Evolutionary conservation across 2,888 invertebrate species (phyloP).

Genomic region (Tipula lateralis): DNA sequence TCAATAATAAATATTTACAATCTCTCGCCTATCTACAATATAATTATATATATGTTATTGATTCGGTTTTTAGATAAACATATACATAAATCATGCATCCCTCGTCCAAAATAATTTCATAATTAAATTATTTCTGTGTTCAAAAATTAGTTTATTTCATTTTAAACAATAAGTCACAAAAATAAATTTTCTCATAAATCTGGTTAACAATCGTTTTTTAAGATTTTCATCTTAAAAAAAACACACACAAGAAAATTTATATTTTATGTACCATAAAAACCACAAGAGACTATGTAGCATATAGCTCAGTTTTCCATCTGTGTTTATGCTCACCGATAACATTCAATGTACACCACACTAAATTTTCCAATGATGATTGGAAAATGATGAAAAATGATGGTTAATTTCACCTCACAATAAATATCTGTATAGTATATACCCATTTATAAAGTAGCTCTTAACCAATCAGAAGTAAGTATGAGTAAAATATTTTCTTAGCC

Average conservation of each 20-base stretch:
- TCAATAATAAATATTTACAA: neutral
- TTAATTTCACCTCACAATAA: constrained; percentile 19
- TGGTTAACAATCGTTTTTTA: neutral
- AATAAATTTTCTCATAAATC: neutral
- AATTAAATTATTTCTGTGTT: neutral
- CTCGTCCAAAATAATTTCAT: neutral
- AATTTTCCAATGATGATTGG: neutral
- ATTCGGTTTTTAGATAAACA: neutral
- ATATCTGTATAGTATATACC: neutral
- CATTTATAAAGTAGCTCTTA: constrained; percentile 25
- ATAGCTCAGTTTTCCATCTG: neutral
- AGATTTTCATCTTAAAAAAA: constrained; percentile 2
- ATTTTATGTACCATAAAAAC: neutral
- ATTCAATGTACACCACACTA: neutral
- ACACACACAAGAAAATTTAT: neutral
- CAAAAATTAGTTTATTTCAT: neutral
- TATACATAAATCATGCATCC: neutral
- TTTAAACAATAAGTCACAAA: neutral
- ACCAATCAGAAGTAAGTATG: constrained; percentile 25
- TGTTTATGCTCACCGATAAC: neutral
- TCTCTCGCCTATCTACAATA: neutral
- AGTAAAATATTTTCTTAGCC: constrained; percentile 21
- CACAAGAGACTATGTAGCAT: neutral
- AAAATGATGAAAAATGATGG: constrained; percentile 24
- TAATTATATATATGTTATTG: neutral